Evolutionary conservation across 2,797 vertebrate genomes (phyloP).

Genomic region (Octomys mimax): DNA sequence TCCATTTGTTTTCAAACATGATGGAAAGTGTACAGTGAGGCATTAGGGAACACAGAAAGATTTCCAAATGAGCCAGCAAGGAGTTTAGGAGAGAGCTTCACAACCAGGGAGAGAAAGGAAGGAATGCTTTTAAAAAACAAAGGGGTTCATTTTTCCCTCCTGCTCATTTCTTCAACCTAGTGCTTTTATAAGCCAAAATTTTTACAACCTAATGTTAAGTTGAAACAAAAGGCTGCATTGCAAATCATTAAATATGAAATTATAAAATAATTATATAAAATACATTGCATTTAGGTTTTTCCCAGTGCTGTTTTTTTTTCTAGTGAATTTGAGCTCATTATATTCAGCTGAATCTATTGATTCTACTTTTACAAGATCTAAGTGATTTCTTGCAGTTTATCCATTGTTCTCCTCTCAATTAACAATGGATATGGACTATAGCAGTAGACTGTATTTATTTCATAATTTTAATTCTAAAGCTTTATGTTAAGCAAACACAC

Average conservation of each 20-base stretch:
- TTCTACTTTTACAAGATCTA: constrained; percentile 62
- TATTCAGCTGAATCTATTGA: constrained; percentile 72
- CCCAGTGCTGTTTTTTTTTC: constrained; percentile 57
- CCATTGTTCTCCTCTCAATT: constrained; percentile 82
- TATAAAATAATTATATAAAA: constrained; percentile 82
- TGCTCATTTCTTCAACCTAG: constrained; percentile 74
- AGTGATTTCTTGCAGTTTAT: constrained; percentile 82
- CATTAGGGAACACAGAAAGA: constrained; percentile 78
- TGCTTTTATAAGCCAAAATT: constrained; percentile 74
- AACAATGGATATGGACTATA: constrained; percentile 64
- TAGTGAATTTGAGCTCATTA: constrained; percentile 80
- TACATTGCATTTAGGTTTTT: constrained; percentile 66
- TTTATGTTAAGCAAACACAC: constrained; percentile 21
- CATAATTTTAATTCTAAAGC: constrained; percentile 65
- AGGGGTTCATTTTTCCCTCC: constrained; percentile 17
- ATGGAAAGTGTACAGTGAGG: constrained; percentile 80
- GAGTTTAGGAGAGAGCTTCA: constrained; percentile 77
- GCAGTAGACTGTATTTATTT: constrained; percentile 72
- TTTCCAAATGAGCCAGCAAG: constrained; percentile 76
- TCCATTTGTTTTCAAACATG: constrained; percentile 81
- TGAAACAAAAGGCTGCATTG: constrained; percentile 65
- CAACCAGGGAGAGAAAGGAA: constrained; percentile 67
- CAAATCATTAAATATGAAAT: constrained; percentile 69
- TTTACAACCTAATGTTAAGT: constrained; percentile 62
- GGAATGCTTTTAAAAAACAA: constrained; percentile 72